Conservation (phyloP, 2,113 vertebrate species). For the Ceratotherium simum region DNA sequence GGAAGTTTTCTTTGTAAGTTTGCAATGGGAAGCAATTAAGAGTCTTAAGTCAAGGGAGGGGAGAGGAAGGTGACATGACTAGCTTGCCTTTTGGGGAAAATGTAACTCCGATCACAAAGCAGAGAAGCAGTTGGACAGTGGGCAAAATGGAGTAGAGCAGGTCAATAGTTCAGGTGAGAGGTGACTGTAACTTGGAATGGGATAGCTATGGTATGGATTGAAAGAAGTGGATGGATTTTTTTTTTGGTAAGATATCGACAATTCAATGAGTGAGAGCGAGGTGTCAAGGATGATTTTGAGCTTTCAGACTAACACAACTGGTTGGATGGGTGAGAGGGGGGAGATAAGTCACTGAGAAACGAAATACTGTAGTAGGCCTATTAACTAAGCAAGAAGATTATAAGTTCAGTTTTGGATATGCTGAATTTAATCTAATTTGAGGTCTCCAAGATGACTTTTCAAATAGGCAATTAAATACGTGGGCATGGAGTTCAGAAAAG, state of each 20-base stretch:
- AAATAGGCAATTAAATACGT: neutral
- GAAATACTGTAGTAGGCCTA: neutral
- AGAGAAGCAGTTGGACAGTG: neutral
- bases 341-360: neutral
- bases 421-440: neutral
- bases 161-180: neutral
- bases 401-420: neutral
- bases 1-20: neutral
- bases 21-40: neutral
- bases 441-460: neutral
- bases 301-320: neutral
- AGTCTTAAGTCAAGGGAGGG: neutral
- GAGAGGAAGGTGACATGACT: neutral
- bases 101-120: neutral
- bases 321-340: too few species aligned
- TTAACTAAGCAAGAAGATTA: neutral
- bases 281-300: neutral
- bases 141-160: neutral
- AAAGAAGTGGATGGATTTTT: neutral
- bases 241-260: neutral
- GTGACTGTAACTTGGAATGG: neutral
- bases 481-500: neutral
- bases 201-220: neutral
- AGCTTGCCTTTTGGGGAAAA: neutral
- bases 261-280: too few species aligned